Evolutionary conservation across 2,797 vertebrate species (phyloP), one percentile per base, ranked within the genome.

Genomic region (Poecile montanus): DNA sequence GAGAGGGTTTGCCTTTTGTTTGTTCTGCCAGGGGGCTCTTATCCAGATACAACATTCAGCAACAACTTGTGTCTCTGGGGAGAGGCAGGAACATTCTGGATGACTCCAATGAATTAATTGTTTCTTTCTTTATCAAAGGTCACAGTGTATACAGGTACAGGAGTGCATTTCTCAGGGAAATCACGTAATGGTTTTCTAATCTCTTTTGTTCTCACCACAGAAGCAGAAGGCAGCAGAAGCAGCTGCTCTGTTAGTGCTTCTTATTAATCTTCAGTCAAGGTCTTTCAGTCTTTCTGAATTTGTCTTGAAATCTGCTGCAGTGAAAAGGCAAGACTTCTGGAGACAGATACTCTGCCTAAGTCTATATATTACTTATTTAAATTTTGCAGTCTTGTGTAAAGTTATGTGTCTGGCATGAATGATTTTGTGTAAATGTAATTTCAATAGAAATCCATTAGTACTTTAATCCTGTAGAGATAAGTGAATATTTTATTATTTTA

Each of bases 241-340:
- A 82, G n/a, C 63, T 79, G 56, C 66, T 83, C 40, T 84, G 16
- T 84, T 91, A 76, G 36, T 66, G 63, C 5, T 15, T 25, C 3
- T 81, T 95, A 75, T 81, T 88, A 85, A 86, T 91, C 92, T 95
- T 84, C 53, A 57, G 56, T 56, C 63, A 87, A 89, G 60, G 67
- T 87, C 58, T 86, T 60, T 76, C 60, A 60, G 70, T 65, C 73
- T 82, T 89, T 85, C 56, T 79, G 48, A 89, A 91, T 73, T 65
- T 66, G 22, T 72, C 34, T 79, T 79, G 56, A 89, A 89, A 85
- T 54, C 48, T 32, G 6, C 62, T 79, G 48, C 42, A 78, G 44
- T 1, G 2, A 20, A 87, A 85, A 71, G 29, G 26, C 57, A 62
- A 73, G 53, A 32, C 26, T 96, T 10, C 34, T 67, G 21, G 44